Base-by-base conservation (phyloP, 2,888 invertebrate species). In the Tiphia femorata region DNA sequence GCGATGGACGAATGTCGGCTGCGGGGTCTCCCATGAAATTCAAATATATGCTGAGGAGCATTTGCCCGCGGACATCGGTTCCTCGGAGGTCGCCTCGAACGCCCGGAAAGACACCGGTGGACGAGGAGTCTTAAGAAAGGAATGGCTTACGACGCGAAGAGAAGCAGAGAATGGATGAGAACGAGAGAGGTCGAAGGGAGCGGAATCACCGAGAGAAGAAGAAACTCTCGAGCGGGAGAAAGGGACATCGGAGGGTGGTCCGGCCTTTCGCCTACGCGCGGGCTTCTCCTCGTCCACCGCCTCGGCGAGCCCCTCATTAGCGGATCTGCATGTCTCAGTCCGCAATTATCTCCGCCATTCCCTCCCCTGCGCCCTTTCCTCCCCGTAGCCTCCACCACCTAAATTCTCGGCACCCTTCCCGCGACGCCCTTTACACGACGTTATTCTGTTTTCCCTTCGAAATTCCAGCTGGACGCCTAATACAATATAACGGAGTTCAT, bases 401-500 rank as follows among this genome's bases (percentile, higher is more conserved):
- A 12, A 50, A 40, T 8, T 7, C 30, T 49, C 40, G 43, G n/a
- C 25, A 17, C 51, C 21, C 23, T 38, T 27, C 41, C 50, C 6
- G 16, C 27, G 16, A 10, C 58, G 62, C 55, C 56, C 53, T 33
- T 6, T 50, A 50, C 59, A 48, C 55, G 49, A 49, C 72, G 70
- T 75, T 76, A 70, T 71, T 77, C 75, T 70, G 78, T 76, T 77
- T 78, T 79, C 76, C 75, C 74, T 75, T 76, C 75, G 73, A 79
- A 81, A 81, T 80, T 81, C 73, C 76, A 76, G 75, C 73, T 78
- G 78, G 79, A 72, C 76, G 72, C 69, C 79, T 81, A 80, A 81
- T 79, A 79, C 79, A 80, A 81, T 81, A 79, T 78, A 80, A 72
- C 78, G 72, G 80, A 80, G 80, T 81, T 81, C 79, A 80, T 81